Conservation (phyloP, 2,113 vertebrate genomes). For the Nanger granti region DNA sequence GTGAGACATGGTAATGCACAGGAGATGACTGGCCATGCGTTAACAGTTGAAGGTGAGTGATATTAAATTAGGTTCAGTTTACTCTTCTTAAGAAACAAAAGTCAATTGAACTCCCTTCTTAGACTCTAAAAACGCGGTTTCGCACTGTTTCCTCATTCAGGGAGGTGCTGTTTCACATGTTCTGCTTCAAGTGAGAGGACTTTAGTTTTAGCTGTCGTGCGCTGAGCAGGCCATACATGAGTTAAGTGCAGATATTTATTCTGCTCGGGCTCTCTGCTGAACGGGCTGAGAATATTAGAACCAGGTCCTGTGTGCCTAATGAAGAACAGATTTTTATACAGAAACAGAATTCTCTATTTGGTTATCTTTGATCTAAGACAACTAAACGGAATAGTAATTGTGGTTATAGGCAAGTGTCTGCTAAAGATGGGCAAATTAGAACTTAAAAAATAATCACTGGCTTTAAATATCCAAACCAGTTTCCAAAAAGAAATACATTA, state of each 20-base stretch:
- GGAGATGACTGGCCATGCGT: background rate
- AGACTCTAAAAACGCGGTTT: background rate
- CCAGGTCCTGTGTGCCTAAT: background rate
- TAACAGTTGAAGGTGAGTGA: background rate
- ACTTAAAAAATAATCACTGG: slow-evolving; percentile 17
- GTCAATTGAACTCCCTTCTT: background rate
- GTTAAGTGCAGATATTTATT: background rate
- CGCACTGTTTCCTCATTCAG: background rate
- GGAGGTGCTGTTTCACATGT: background rate
- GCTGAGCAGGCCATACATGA: background rate
- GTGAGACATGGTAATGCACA: too few species aligned
- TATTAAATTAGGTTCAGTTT: too few species aligned
- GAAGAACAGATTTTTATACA: slow-evolving; percentile 30
- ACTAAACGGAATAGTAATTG: background rate
- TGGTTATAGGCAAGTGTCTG: background rate
- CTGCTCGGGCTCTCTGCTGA: background rate
- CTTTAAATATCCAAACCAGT: background rate
- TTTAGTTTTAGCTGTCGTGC: background rate
- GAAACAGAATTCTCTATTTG: slow-evolving; percentile 27
- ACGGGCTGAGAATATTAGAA: background rate
- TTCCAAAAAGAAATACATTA: slow-evolving; percentile 45
- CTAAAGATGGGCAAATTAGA: slow-evolving; percentile 5
- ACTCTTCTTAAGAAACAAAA: background rate
- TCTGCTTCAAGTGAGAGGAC: background rate
- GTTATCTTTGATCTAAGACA: slow-evolving; percentile 37